Conservation (phyloP, 2,797 vertebrate species). For the Coregonus sp. region DNA sequence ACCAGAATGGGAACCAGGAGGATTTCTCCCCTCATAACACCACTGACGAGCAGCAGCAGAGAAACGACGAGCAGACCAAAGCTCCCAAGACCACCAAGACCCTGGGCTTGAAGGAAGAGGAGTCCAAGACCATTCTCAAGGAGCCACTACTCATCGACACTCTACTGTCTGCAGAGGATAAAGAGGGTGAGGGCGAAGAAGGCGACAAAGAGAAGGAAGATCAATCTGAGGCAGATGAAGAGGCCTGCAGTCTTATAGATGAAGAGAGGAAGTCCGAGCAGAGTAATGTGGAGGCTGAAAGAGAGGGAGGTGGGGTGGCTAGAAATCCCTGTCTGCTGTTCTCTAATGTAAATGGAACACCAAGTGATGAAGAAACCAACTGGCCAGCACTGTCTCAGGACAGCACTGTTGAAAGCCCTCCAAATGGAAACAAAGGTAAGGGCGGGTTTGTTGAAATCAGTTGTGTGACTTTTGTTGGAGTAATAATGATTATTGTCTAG, state of each 20-base stretch:
- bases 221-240: slow-evolving; percentile 70
- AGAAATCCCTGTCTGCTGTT: slow-evolving; percentile 88
- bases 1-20: slow-evolving; percentile 76
- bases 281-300: slow-evolving; percentile 69
- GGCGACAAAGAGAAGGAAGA: slow-evolving; percentile 71
- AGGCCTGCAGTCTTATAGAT: slow-evolving; percentile 65
- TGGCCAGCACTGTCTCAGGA: slow-evolving; percentile 90
- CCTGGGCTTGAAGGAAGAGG: slow-evolving; percentile 78
- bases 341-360: slow-evolving; percentile 81
- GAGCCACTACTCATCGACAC: slow-evolving; percentile 75
- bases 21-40: slow-evolving; percentile 66
- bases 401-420: slow-evolving; percentile 83
- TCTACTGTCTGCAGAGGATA: slow-evolving; percentile 63
- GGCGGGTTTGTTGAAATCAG: neutral
- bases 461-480: neutral
- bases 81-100: slow-evolving; percentile 77
- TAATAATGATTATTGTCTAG: neutral
- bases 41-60: slow-evolving; percentile 76
- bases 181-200: slow-evolving; percentile 62
- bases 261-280: slow-evolving; percentile 63
- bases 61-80: slow-evolving; percentile 71
- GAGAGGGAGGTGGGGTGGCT: slow-evolving; percentile 71
- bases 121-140: slow-evolving; percentile 74
- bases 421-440: slow-evolving; percentile 87
- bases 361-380: slow-evolving; percentile 90